phyloP scores from a whole-genome alignment of 2,888 invertebrate genomes.

The Yponomeuta cagnagella region DNA sequence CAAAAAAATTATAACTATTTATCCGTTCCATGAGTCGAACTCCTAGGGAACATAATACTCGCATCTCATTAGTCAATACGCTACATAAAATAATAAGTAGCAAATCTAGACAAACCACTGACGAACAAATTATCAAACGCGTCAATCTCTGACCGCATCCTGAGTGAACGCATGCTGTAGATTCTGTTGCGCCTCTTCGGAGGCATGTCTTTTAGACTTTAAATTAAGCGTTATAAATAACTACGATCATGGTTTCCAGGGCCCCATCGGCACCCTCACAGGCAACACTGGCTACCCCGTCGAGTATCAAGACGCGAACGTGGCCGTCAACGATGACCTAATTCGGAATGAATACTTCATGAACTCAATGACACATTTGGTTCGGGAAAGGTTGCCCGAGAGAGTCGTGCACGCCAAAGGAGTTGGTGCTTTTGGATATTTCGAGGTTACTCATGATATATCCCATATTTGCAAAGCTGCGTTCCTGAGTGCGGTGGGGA shows the following conservation, averaged over 20 bases:
- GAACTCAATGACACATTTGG: constrained; percentile 86
- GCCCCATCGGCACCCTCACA: constrained; percentile 75
- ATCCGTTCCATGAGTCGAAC: too few relatives aligned
- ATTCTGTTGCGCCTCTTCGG: too few relatives aligned
- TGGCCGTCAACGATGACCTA: constrained; percentile 85
- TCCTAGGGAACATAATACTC: too few relatives aligned
- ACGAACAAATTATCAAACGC: too few relatives aligned
- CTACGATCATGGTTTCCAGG: constrained; percentile 41
- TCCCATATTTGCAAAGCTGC: constrained; percentile 83
- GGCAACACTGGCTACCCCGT: constrained; percentile 88
- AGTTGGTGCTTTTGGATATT: constrained; percentile 89
- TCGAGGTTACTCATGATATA: constrained; percentile 89
- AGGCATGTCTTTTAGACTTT: not conserved
- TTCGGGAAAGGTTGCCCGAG: constrained; percentile 93
- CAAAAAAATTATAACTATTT: too few relatives aligned
- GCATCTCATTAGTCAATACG: too few relatives aligned
- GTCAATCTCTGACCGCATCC: too few relatives aligned
- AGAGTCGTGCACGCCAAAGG: constrained; percentile 96
- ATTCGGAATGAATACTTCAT: constrained; percentile 86
- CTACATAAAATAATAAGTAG: too few relatives aligned
- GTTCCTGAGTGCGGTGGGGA: constrained; percentile 82
- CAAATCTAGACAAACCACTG: too few relatives aligned
- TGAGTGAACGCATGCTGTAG: too few relatives aligned
- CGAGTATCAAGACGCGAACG: constrained; percentile 79
- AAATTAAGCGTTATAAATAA: not conserved